Evolutionary conservation across 2,797 vertebrate genomes (phyloP), one percentile per base, ranked within the genome.

Genomic region (Taeniopygia guttata): DNA sequence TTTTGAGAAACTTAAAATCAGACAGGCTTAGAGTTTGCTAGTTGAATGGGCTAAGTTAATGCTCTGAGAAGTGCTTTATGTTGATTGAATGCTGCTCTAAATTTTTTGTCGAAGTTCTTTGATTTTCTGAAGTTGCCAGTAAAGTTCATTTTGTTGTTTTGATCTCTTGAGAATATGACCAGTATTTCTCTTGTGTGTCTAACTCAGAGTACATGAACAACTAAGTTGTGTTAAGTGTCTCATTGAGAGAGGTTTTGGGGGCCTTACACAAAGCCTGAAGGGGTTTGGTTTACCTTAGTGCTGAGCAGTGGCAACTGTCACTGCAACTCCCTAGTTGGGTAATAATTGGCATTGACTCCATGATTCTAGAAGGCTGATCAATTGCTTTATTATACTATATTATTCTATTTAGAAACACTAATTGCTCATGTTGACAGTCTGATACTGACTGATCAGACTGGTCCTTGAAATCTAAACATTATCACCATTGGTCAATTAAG

Each of bases 241-340:
- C 0, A 0, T 21, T 2, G 1, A 56, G 26, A 0, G 0, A 36
- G 26, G 63, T 9, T 49, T 77, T 6, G 36, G 49, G 25, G 63
- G 32, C 8, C 26, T 70, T 36, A 62, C 56, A 68, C 19, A 49
- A 56, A 49, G 21, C 19, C 52, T 38, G 34, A 63, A 70, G 42
- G 8, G 32, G 13, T 36, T 76, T 6, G 1, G 19, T 84, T 86
- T 90, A 8, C 23, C n/a, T 51, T 51, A n/a, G 19, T 6, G 4
- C 58, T 46, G 78, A 91, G 74, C 30, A 34, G 18, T 7, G 25
- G n/a, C 63, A 60, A 25, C 12, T 40, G 38, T 40, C 12, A 13
- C 38, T 40, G 38, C 38, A 40, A 40, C 11, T 13, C 38, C 38
- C 38, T 13, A 40, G 38, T 11, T 40, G 38, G 38, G 38, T 40